A percentile compares a stretch with the other conserved stretches of the same genome.
Evolutionary conservation across 2,797 vertebrate species (phyloP).

Genomic region (Enteromius mattozi): DNA sequence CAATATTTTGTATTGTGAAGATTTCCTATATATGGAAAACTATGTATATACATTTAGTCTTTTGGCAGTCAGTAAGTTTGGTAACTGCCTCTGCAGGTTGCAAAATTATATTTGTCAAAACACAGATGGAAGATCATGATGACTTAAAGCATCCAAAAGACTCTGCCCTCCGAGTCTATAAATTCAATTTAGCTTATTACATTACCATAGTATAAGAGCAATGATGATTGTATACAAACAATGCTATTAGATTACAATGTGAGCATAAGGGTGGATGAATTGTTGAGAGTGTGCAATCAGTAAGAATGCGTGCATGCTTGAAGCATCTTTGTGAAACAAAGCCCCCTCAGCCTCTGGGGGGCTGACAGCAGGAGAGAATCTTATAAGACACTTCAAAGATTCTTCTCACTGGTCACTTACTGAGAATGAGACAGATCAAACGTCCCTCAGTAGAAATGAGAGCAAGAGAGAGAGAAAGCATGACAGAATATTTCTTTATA

Average conservation of each 20-base stretch:
- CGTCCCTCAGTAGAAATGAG: constrained; percentile 39
- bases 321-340: constrained; percentile 32
- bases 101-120: background rate
- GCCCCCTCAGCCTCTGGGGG: constrained; percentile 1
- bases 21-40: background rate
- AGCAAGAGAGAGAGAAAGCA: constrained; percentile 28
- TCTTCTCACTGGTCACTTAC: constrained; percentile 56
- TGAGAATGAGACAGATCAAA: constrained; percentile 53
- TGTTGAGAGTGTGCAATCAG: background rate
- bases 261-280: background rate
- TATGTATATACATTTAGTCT: background rate
- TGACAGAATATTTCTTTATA: constrained; percentile 25
- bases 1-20: background rate
- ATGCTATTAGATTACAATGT: background rate
- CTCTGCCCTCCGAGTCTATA: background rate
- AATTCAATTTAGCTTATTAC: background rate
- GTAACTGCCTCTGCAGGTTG: background rate
- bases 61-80: constrained; percentile 9
- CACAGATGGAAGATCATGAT: background rate
- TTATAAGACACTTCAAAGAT: constrained; percentile 56
- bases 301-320: constrained; percentile 29
- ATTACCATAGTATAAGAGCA: constrained; percentile 4
- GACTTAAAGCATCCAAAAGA: background rate
- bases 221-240: background rate
- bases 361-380: constrained; percentile 35